Conservation (phyloP, 2,888 invertebrate genomes). For the Amblyjoppa proteus region DNA sequence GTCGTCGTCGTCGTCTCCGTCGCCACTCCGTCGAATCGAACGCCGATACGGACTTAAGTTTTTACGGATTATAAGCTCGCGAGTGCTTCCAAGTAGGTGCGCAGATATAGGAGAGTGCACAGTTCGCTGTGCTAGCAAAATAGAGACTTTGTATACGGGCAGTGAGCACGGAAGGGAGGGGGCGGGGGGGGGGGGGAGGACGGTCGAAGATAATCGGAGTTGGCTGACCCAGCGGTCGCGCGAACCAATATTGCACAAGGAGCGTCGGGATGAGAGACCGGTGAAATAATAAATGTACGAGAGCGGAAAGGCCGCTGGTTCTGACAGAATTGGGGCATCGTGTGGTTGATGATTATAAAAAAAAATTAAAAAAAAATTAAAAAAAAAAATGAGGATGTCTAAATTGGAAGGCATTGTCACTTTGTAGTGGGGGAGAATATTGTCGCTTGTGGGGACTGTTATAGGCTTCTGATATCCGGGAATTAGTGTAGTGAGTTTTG, state of each 20-base stretch:
- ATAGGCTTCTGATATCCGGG: background rate
- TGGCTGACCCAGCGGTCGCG: constrained; percentile 60
- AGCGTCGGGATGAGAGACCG: constrained; percentile 10
- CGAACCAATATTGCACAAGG: constrained; percentile 35
- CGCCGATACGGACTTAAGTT: background rate
- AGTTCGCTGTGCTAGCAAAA: background rate
- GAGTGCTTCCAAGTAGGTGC: constrained; percentile 21
- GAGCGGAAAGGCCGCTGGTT: background rate
- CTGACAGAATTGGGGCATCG: constrained; percentile 14
- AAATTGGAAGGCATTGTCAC: constrained; percentile 6
- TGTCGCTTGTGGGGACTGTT: too few species aligned
- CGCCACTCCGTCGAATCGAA: background rate
- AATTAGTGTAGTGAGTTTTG: background rate
- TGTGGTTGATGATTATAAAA: background rate
- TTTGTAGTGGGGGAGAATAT: background rate
- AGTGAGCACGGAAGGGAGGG: background rate
- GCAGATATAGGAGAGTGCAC: background rate
- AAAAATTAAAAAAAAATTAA: too few species aligned
- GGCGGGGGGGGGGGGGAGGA: background rate
- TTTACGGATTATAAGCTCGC: background rate
- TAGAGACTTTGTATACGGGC: too few species aligned
- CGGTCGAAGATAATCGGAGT: constrained; percentile 37
- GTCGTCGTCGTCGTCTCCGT: constrained; percentile 9
- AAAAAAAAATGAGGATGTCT: background rate
- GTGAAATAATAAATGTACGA: constrained; percentile 47